Conservation (phyloP, 2,797 vertebrate genomes). For the Muscicapa comitata region DNA sequence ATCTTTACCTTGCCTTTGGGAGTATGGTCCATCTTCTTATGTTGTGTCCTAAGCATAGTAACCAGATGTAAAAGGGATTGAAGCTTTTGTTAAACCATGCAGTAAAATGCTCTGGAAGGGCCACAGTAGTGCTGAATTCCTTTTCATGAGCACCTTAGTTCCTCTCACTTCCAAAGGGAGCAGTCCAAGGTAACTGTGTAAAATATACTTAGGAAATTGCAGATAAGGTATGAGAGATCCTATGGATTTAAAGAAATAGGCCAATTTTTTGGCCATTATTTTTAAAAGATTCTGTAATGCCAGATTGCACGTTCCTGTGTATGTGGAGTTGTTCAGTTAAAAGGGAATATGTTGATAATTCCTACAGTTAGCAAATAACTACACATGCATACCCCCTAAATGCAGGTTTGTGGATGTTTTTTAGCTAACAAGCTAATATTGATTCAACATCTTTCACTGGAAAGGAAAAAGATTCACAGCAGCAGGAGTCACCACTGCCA, state of each 20-base stretch:
- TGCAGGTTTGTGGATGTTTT: not conserved
- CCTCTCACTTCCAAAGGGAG: not conserved
- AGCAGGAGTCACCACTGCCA: not conserved
- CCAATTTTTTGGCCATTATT: not conserved
- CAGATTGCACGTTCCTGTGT: not conserved
- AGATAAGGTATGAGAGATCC: not conserved
- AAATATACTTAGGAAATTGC: not conserved
- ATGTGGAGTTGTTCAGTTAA: not conserved
- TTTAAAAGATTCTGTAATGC: not conserved
- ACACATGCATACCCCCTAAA: not conserved
- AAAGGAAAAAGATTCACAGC: not conserved
- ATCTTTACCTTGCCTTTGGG: conserved; percentile 6
- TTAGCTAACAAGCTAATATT: not conserved
- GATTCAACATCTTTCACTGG: not conserved
- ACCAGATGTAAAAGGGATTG: not conserved
- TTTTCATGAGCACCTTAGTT: not conserved
- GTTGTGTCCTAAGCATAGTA: not conserved
- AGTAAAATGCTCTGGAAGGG: not conserved
- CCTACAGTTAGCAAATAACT: not conserved
- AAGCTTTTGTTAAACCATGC: not conserved
- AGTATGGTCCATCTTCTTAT: not conserved
- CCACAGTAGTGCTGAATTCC: not conserved
- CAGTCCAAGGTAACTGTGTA: not conserved
- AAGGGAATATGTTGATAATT: not conserved
- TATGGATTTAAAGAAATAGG: not conserved